Evolutionary conservation across 1,140 invertebrate species (phyloP), one percentile per base, ranked within the genome.

Genomic region (Magallana gigas): DNA sequence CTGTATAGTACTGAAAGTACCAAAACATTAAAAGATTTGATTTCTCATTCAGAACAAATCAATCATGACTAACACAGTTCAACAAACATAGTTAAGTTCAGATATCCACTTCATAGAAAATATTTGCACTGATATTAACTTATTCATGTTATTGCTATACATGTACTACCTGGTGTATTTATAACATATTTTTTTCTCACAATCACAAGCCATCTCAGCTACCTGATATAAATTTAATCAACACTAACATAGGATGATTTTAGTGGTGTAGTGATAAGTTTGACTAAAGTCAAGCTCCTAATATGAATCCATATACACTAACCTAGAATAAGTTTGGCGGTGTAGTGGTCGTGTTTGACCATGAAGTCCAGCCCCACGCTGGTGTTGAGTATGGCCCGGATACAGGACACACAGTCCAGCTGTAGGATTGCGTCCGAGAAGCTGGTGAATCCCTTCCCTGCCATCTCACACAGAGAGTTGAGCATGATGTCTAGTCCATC

Each of bases 371-470:
- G 88, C 9, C 91, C 92, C 56, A 91, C 71, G 23, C 81, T 85
- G 14, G 91, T 90, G 58, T 91, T 92, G 18, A 93, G 86, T 11
- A 93, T 88, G 12, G 91, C 88, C 7, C 90, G 86, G 29, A 93
- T 91, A 86, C 91, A 93, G 4, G 90, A 91, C 14, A 93, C 86
- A 86, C 91, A 92, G 84, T 93, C 92, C 14, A 92, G 88, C 83
- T 91, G 90, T 11, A 92, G 85, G 48, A 93, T 93, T 14, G 92
- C 91, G 86, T 92, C 91, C n/a, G 91, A 91, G 86, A 93, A 92
- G 60, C 91, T 91, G 16, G 90, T 90, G 85, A 91, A 92, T 8
- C 87, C 82, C 83, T 89, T 88, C 1, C 88, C 88, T 1, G 88
- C 91, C 92, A 93, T 92, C 12, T 91, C 89, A 85, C 88, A 89